These are phyloP conservation scores for Hystrix brachyura DNA, from an alignment of 2,113 vertebrate genomes.

Conservation along the genomic window DNA sequence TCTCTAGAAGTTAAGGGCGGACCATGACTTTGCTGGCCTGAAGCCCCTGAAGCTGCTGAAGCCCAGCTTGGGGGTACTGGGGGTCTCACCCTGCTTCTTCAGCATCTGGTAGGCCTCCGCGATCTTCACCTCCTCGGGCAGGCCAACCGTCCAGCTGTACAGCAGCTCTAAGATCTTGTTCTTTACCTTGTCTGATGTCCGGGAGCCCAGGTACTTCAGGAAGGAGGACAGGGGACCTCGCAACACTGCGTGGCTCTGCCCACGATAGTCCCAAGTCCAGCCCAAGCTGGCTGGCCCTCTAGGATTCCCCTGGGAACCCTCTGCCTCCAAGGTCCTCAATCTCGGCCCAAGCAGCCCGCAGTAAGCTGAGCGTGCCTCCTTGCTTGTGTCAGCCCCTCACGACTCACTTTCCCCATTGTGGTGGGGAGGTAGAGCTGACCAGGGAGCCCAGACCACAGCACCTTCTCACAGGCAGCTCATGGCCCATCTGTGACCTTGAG, in stretches of 20 bases:
- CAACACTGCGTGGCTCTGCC: not conserved
- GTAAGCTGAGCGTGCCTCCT: not conserved
- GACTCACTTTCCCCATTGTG: not conserved
- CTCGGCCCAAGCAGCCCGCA: not conserved
- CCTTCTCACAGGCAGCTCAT: rapidly evolving
- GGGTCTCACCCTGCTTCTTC: constrained; percentile 95
- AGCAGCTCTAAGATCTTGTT: constrained; percentile 96
- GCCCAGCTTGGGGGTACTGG: rapidly evolving
- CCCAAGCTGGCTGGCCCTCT: not conserved
- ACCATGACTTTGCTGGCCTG: not conserved
- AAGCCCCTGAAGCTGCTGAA: not conserved
- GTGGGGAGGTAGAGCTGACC: not conserved
- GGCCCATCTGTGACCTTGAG: not conserved
- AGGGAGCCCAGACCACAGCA: not conserved
- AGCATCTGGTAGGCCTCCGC: constrained; percentile 98
- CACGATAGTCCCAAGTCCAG: not conserved
- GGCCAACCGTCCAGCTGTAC: constrained; percentile 94
- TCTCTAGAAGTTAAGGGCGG: not conserved
- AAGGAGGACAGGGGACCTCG: not conserved
- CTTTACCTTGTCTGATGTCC: constrained; percentile 96
- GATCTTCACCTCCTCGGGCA: constrained; percentile 96
- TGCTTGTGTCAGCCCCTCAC: not conserved
- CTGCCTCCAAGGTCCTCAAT: not conserved
- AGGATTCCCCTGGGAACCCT: not conserved
- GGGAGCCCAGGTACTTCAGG: constrained; percentile 95